A percentile compares a stretch with the other conserved stretches of the same genome.
Conservation (phyloP, 92 coral and sea anemone genomes). For the Diadumene lineata region DNA sequence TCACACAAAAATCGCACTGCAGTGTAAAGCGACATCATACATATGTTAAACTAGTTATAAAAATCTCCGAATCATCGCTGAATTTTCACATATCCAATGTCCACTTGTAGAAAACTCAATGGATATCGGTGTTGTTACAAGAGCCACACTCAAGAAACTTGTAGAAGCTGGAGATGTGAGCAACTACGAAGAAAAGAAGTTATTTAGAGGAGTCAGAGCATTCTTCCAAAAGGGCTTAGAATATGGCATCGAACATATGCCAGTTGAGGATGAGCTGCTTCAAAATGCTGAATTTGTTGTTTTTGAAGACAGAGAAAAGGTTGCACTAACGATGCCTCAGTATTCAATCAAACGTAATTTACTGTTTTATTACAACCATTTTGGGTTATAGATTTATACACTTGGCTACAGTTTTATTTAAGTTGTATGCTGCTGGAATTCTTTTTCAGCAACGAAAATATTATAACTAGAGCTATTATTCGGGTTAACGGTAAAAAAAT, state of each 20-base stretch:
- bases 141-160: conserved; percentile 46
- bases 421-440: no score
- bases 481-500: no score
- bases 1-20: no score
- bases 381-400: not conserved
- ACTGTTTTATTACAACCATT: conserved; percentile 1
- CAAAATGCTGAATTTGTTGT: conserved; percentile 47
- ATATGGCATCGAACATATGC: conserved; percentile 48
- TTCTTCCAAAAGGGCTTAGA: conserved; percentile 47
- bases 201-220: conserved; percentile 45
- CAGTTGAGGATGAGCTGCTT: conserved; percentile 56
- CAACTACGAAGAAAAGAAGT: conserved; percentile 42
- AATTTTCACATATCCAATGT: no score
- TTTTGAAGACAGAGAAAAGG: conserved; percentile 41
- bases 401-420: no score
- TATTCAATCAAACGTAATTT: conserved; percentile 46
- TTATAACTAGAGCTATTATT: no score
- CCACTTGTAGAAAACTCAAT: conserved; percentile 53
- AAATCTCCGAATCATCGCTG: no score
- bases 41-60: no score
- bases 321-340: conserved; percentile 34
- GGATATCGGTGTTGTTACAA: conserved; percentile 60
- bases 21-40: conserved; percentile 1
- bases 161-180: conserved; percentile 59
- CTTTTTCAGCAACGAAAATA: no score